A percentile compares a stretch with the other conserved stretches of the same genome.
phyloP scores from a whole-genome alignment of 2,888 invertebrate genomes.

The Rhorus exstirpatorius region DNA sequence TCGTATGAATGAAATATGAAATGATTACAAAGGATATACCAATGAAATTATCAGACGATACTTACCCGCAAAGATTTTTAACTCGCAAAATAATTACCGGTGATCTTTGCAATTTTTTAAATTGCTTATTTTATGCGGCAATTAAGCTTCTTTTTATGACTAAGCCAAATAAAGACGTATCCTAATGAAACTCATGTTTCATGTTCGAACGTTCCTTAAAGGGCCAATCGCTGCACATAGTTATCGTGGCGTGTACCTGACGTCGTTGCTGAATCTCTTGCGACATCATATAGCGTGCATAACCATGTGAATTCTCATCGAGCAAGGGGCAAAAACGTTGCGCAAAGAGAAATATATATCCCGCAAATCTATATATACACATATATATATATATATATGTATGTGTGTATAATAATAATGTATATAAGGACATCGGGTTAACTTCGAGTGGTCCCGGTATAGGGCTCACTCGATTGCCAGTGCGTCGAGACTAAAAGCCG shows the following conservation, averaged over 20 bases:
- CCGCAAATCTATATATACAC: slow-evolving; percentile 16
- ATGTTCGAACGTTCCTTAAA: slow-evolving; percentile 28
- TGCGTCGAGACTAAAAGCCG: slow-evolving; percentile 67
- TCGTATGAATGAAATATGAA: not conserved
- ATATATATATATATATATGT: not conserved
- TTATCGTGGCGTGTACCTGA: slow-evolving; percentile 24
- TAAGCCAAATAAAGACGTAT: slow-evolving; percentile 9
- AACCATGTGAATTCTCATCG: slow-evolving; percentile 53
- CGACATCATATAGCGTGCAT: slow-evolving; percentile 15
- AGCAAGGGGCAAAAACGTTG: slow-evolving; percentile 65
- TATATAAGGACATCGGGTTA: slow-evolving; percentile 53
- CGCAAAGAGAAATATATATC: slow-evolving; percentile 57
- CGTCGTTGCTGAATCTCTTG: not conserved
- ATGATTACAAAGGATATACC: not conserved
- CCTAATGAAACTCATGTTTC: slow-evolving; percentile 33
- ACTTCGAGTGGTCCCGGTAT: slow-evolving; percentile 45
- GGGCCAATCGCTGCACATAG: slow-evolving; percentile 9
- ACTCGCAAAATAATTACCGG: not conserved
- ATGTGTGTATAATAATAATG: slow-evolving; percentile 17
- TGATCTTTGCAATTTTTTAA: not conserved
- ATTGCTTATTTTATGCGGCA: slow-evolving; percentile 9
- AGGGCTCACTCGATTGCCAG: slow-evolving; percentile 56
- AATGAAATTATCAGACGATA: not conserved
- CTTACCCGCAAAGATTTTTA: slow-evolving; percentile 2
- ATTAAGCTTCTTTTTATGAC: slow-evolving; percentile 11